Percentiles rank a stretch among this genome's conserved stretches.
Evolutionary conservation across 92 coral and sea anemone genomes (phyloP).

Genomic region (Actinernus sp.): DNA sequence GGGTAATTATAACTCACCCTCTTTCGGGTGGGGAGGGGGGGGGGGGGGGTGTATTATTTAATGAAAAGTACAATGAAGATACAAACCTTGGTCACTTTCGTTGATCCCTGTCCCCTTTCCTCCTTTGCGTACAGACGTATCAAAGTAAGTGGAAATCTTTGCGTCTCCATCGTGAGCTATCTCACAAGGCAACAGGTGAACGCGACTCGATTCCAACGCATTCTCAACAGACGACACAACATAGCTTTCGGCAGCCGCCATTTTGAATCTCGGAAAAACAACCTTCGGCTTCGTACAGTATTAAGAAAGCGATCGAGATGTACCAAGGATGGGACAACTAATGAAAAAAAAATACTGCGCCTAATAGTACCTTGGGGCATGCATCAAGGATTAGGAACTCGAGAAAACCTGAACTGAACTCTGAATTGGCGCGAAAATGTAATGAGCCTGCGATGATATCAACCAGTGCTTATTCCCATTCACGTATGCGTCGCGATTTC

Average conservation of each 20-base stretch:
- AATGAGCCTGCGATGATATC: conserved; percentile 8
- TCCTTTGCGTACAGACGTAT: conserved; percentile 59
- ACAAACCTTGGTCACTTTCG: background rate
- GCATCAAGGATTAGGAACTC: too few species aligned
- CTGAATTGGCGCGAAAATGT: conserved; percentile 8
- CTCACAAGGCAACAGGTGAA: conserved; percentile 92
- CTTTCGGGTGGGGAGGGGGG: too few species aligned
- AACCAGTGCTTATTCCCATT: background rate
- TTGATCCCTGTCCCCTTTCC: conserved; percentile 4
- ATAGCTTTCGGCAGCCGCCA: conserved; percentile 28
- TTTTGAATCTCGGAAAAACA: background rate
- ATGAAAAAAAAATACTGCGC: too few species aligned
- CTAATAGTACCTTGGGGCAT: too few species aligned
- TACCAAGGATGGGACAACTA: too few species aligned
- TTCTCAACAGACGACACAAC: conserved; percentile 34
- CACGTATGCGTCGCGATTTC: conserved; percentile 36
- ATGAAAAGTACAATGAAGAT: too few species aligned
- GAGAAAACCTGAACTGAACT: too few species aligned
- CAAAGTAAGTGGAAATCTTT: conserved; percentile 70
- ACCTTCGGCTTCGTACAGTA: background rate
- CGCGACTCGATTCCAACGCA: conserved; percentile 58
- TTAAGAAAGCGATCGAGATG: too few species aligned
- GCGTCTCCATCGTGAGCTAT: conserved; percentile 94
- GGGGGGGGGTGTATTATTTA: too few species aligned
- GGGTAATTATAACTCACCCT: too few species aligned